Percentiles rank a stretch among this genome's conserved stretches.
phyloP scores from a whole-genome alignment of 2,797 vertebrate species.

The Hoplostethus atlanticus region DNA sequence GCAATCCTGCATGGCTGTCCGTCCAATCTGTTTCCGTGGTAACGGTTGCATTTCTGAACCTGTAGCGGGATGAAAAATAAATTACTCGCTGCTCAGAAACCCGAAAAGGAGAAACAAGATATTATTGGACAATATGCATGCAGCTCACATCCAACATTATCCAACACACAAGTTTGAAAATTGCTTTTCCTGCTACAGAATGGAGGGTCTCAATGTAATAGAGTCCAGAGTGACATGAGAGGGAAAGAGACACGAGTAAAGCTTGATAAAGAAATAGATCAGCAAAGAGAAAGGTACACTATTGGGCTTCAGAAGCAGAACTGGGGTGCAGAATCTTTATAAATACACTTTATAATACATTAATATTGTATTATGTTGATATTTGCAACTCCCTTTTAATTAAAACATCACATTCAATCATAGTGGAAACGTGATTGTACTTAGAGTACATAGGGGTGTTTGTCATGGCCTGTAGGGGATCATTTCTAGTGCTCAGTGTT shows the following conservation, averaged over 20 bases:
- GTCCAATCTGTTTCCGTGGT: conserved; percentile 77
- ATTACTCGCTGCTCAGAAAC: conserved; percentile 6
- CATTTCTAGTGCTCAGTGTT: no score
- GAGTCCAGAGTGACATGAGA: neutral
- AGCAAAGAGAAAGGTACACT: neutral
- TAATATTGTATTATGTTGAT: conserved; percentile 7
- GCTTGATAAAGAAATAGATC: neutral
- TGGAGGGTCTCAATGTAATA: neutral
- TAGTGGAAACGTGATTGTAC: neutral
- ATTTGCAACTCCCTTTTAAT: neutral
- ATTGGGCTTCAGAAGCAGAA: neutral
- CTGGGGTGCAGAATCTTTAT: neutral
- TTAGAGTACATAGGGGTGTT: no score
- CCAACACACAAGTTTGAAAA: conserved; percentile 6
- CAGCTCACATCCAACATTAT: neutral
- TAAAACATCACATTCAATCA: neutral
- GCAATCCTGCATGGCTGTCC: conserved; percentile 56
- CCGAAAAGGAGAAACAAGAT: conserved; percentile 16
- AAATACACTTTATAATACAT: neutral
- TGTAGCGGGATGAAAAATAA: conserved; percentile 32
- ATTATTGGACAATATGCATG: conserved; percentile 2
- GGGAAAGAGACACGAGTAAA: neutral
- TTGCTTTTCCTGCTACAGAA: neutral
- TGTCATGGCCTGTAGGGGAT: no score
- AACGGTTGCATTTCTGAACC: conserved; percentile 63